Conservation (phyloP, 2,888 invertebrate genomes). For the Eudemis profundana region DNA sequence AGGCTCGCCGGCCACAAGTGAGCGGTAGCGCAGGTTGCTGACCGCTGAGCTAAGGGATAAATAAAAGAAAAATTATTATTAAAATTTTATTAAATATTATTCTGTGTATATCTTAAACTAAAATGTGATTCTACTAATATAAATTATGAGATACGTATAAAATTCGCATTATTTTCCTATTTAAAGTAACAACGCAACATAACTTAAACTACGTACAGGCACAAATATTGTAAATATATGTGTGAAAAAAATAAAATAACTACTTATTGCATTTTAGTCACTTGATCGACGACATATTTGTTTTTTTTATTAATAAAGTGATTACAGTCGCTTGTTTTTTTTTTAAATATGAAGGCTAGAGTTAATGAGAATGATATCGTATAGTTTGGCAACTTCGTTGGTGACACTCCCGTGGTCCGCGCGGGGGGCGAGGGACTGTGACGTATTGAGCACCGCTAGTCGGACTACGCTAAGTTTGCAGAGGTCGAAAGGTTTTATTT, state of each 20-base stretch:
- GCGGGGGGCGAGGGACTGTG: too few species aligned
- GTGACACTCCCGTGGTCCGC: too few species aligned
- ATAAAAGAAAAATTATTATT: neutral
- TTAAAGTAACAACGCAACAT: slow-evolving; percentile 3
- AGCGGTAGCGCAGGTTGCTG: too few species aligned
- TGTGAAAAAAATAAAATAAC: neutral
- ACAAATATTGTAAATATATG: neutral
- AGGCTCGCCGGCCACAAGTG: too few species aligned
- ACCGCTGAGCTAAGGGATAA: too few species aligned
- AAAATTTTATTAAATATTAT: neutral
- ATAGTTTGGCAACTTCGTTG: too few species aligned
- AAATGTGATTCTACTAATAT: neutral
- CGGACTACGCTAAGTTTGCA: too few species aligned
- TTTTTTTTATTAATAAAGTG: neutral
- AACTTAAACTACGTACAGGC: neutral
- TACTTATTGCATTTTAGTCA: neutral
- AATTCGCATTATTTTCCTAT: neutral
- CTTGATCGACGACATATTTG: neutral
- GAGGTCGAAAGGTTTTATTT: too few species aligned
- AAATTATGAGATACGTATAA: slow-evolving; percentile 8
- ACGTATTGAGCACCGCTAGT: too few species aligned
- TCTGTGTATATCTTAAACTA: neutral
- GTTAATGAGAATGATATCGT: too few species aligned
- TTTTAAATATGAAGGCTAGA: too few species aligned
- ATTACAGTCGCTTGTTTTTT: too few species aligned